Percentiles rank a stretch among this genome's conserved stretches.
Evolutionary conservation across 2,113 vertebrate genomes (phyloP).

Genomic region (Perca flavescens): DNA sequence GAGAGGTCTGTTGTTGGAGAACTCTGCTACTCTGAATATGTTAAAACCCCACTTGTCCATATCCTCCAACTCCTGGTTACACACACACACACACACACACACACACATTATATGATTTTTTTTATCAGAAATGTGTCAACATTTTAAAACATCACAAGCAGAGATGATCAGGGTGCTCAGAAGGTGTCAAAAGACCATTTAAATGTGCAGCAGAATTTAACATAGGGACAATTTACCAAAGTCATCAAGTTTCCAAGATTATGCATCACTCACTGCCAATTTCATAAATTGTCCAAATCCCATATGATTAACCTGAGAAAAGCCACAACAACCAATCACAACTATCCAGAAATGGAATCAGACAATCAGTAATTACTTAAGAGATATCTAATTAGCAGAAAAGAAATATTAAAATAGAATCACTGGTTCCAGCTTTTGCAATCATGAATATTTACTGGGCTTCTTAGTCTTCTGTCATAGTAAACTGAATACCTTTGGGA

Average conservation of each 20-base stretch:
- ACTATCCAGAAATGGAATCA: neutral
- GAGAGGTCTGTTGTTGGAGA: slow-evolving; percentile 89
- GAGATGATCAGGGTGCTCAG: neutral
- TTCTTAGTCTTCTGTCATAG: neutral
- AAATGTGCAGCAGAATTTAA: neutral
- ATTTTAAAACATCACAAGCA: neutral
- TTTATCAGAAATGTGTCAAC: no score
- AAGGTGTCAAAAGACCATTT: neutral
- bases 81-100: slow-evolving; percentile 5
- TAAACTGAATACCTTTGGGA: neutral
- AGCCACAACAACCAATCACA: neutral
- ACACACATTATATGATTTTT: neutral
- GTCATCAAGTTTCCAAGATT: neutral
- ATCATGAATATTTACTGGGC: neutral
- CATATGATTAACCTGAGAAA: neutral
- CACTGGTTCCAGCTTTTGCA: neutral
- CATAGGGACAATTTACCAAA: neutral
- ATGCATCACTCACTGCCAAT: neutral
- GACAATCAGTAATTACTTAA: neutral
- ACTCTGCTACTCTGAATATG: slow-evolving; percentile 90
- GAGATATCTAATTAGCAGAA: neutral
- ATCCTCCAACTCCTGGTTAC: slow-evolving; percentile 89
- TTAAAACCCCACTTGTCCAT: slow-evolving; percentile 92
- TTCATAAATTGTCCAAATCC: neutral
- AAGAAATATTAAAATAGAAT: neutral